A percentile compares a stretch with the other conserved stretches of the same genome.
Evolutionary conservation across 2,113 vertebrate species (phyloP).

Genomic region (Rutilus rutilus): DNA sequence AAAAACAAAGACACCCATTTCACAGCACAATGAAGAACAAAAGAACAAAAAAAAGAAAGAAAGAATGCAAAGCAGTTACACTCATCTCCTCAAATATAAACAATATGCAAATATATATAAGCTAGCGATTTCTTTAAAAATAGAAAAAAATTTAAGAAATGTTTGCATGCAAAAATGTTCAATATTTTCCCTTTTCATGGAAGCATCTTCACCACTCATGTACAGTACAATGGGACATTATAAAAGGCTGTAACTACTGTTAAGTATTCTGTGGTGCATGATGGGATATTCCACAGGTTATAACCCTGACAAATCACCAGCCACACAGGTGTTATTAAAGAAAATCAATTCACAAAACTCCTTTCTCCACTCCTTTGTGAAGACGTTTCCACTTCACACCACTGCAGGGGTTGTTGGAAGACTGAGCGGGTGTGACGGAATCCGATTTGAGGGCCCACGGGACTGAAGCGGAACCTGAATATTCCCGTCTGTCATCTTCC

Average conservation of each 20-base stretch:
- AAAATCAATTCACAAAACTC: conserved; percentile 8
- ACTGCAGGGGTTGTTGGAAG: not conserved
- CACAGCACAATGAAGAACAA: not conserved
- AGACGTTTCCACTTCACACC: not conserved
- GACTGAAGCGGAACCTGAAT: conserved; percentile 14
- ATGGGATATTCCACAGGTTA: conserved; percentile 8
- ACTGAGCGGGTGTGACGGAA: conserved; percentile 16
- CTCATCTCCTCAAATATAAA: not conserved
- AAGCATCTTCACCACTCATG: not conserved
- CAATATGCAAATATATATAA: not conserved
- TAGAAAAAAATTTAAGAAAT: too few relatives aligned
- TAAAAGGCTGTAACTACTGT: not conserved
- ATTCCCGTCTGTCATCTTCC: conserved; percentile 20
- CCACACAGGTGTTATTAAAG: conserved; percentile 7
- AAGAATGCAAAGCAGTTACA: not conserved
- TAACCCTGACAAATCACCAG: conserved; percentile 4
- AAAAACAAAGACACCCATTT: not conserved
- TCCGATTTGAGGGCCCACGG: conserved; percentile 16
- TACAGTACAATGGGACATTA: not conserved
- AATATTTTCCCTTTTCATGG: too few relatives aligned
- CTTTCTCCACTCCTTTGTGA: not conserved
- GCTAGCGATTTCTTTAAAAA: too few relatives aligned
- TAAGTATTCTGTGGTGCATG: not conserved
- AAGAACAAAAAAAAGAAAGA: not conserved
- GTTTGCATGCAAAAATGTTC: too few relatives aligned